These are phyloP conservation scores for Andrena haemorrhoa DNA, from an alignment of 2,888 invertebrate species.

Conservation along the genomic window DNA sequence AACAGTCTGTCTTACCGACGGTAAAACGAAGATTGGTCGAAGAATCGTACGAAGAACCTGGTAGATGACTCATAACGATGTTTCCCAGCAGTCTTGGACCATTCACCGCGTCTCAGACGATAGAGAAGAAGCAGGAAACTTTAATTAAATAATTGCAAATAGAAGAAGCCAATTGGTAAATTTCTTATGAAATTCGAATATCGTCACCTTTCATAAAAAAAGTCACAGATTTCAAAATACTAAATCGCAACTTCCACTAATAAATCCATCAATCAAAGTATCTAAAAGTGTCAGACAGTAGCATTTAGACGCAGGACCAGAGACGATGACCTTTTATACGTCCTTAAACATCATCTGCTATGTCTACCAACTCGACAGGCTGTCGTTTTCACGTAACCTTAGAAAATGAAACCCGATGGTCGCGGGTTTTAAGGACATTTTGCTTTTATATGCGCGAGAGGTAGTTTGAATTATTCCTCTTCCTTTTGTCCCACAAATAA, in stretches of 20 bases:
- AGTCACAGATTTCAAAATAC: neutral
- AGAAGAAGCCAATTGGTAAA: neutral
- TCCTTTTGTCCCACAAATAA: neutral
- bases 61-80: slow-evolving; percentile 66
- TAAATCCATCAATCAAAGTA: slow-evolving; percentile 18
- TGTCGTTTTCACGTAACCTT: slow-evolving; percentile 45
- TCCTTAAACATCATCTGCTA: neutral
- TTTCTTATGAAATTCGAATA: neutral
- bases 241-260: neutral
- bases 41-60: slow-evolving; percentile 53
- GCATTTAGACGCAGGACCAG: neutral
- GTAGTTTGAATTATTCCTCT: slow-evolving; percentile 11
- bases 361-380: slow-evolving; percentile 21
- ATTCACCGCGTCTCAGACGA: neutral
- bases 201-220: neutral
- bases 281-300: neutral
- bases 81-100: slow-evolving; percentile 17
- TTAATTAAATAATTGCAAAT: neutral
- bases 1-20: slow-evolving; percentile 64
- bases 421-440: slow-evolving; percentile 22
- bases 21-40: slow-evolving; percentile 48
- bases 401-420: slow-evolving; percentile 16
- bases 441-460: neutral
- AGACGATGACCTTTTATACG: slow-evolving; percentile 38
- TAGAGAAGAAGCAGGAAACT: neutral